phyloP scores from a whole-genome alignment of 2,113 vertebrate genomes.

The Alethe castanea region DNA sequence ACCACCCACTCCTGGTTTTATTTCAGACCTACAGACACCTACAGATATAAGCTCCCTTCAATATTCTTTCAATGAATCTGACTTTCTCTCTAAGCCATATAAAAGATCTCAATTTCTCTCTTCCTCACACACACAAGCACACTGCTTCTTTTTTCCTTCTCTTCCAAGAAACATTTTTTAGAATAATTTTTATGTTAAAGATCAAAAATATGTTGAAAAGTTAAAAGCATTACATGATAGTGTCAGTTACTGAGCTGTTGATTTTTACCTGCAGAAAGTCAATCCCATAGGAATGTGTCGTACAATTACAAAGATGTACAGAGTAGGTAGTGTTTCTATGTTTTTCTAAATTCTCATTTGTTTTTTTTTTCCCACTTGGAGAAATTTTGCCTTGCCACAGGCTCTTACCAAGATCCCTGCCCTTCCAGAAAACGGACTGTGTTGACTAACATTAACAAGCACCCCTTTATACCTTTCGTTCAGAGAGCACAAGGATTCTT shows the following conservation, averaged over 20 bases:
- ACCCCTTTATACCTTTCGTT: conserved; percentile 44
- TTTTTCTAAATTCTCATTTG: background rate
- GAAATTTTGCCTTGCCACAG: background rate
- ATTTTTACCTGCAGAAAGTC: background rate
- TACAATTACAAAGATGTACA: background rate
- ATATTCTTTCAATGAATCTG: background rate
- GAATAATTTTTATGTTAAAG: background rate
- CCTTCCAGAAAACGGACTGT: conserved; percentile 25
- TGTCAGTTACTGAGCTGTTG: background rate
- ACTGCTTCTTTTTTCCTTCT: background rate
- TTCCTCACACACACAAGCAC: background rate
- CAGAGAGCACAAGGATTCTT: conserved; percentile 46
- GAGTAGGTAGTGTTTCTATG: background rate
- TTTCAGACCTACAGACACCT: background rate
- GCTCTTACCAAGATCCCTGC: background rate
- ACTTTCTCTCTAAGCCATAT: background rate
- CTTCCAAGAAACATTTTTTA: background rate
- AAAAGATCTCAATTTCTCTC: background rate
- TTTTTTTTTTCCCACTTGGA: conserved; percentile 1
- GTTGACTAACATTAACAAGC: conserved; percentile 40
- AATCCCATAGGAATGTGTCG: background rate
- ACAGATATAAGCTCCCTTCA: background rate
- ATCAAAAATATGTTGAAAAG: background rate
- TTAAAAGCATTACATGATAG: background rate
- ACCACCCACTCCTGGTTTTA: background rate